A percentile compares a stretch with the other conserved stretches of the same genome.
Conservation (phyloP, 2,888 invertebrate species). For the Cataglyphis rosenhaueri region DNA sequence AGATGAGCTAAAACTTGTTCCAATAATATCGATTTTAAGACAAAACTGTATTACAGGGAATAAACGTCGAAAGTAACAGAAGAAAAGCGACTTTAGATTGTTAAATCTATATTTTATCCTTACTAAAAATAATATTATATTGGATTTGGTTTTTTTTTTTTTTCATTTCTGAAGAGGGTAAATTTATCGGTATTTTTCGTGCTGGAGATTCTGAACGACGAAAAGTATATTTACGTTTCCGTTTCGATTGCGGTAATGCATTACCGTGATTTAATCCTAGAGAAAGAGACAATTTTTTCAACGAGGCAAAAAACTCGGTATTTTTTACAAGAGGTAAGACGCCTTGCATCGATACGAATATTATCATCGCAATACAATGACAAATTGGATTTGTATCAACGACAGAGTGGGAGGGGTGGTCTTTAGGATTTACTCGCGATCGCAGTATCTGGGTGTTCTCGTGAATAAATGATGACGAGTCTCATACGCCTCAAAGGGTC, state of each 20-base stretch:
- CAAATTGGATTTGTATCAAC: conserved; percentile 45
- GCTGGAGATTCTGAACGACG: conserved; percentile 9
- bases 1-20: not conserved
- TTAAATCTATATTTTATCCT: not conserved
- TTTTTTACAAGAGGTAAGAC: not conserved
- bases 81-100: not conserved
- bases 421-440: conserved; percentile 45
- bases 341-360: conserved; percentile 14
- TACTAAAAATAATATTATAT: conserved; percentile 17
- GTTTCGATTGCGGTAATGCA: conserved; percentile 35
- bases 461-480: conserved; percentile 52
- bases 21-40: not conserved
- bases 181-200: conserved; percentile 17
- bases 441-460: conserved; percentile 49
- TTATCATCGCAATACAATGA: conserved; percentile 25
- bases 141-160: not conserved
- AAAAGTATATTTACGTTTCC: conserved; percentile 36
- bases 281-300: conserved; percentile 37
- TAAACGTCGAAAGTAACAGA: not conserved
- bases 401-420: not conserved
- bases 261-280: conserved; percentile 24
- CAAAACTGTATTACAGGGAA: not conserved
- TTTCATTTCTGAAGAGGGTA: not conserved
- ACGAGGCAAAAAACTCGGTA: conserved; percentile 24
- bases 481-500: conserved; percentile 46